Evolutionary conservation across 2,113 vertebrate genomes (phyloP).

Genomic region (Egretta garzetta): DNA sequence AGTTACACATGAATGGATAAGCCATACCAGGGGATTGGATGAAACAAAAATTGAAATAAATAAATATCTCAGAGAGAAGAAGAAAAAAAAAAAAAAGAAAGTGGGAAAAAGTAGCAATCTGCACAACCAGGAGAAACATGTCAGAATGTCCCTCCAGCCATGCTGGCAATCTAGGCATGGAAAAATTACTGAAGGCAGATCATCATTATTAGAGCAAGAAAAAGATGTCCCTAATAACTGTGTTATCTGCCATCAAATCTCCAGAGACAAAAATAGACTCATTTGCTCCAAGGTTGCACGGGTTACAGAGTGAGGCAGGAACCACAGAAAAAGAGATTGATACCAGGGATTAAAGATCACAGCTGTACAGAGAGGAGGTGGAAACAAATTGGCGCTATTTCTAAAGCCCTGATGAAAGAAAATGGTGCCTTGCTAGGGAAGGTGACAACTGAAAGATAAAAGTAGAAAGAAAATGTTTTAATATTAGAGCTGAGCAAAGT

Average conservation of each 20-base stretch:
- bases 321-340: conserved; percentile 64
- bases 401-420: conserved; percentile 62
- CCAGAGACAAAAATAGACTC: conserved; percentile 66
- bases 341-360: conserved; percentile 63
- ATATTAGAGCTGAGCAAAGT: conserved; percentile 29
- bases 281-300: conserved; percentile 65
- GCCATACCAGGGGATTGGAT: background rate
- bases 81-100: rapidly evolving
- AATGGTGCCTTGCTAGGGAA: conserved; percentile 15
- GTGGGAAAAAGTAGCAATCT: background rate
- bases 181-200: conserved; percentile 58
- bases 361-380: conserved; percentile 37
- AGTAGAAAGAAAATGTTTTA: conserved; percentile 52
- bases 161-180: background rate
- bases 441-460: conserved; percentile 34
- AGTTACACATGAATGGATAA: background rate
- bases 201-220: conserved; percentile 61
- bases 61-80: background rate
- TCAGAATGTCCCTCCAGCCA: background rate
- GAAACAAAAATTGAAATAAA: conserved; percentile 21
- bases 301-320: conserved; percentile 64
- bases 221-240: conserved; percentile 64
- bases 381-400: conserved; percentile 66
- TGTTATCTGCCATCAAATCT: conserved; percentile 63
- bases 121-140: background rate